phyloP scores from a whole-genome alignment of 2,888 invertebrate species.

The Synanthedon formicaeformis region DNA sequence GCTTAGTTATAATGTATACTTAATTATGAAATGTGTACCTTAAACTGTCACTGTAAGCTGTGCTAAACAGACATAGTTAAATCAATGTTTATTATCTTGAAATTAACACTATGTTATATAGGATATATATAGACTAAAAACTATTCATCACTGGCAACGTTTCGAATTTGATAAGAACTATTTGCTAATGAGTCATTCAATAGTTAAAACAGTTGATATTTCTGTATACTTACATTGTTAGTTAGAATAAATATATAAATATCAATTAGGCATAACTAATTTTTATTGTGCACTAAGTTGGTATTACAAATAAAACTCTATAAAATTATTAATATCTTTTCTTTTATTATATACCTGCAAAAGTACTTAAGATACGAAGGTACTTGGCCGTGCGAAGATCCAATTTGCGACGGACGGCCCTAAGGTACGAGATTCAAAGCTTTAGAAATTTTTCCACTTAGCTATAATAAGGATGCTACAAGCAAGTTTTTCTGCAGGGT shows the following conservation, averaged over 20 bases:
- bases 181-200: constrained; percentile 12
- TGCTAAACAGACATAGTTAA: constrained; percentile 14
- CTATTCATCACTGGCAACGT: constrained; percentile 20
- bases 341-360: not conserved
- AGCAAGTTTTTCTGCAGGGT: too few relatives aligned
- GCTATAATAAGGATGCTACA: too few relatives aligned
- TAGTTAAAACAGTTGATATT: constrained; percentile 31
- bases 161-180: constrained; percentile 31
- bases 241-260: constrained; percentile 43
- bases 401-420: too few relatives aligned
- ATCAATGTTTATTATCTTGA: constrained; percentile 13
- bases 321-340: constrained; percentile 4
- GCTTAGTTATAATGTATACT: constrained; percentile 4
- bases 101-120: constrained; percentile 13
- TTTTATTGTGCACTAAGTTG: constrained; percentile 41
- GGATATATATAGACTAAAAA: constrained; percentile 4
- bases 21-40: constrained; percentile 9
- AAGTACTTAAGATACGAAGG: too few relatives aligned
- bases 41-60: constrained; percentile 13
- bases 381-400: too few relatives aligned
- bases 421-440: too few relatives aligned
- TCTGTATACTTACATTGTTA: constrained; percentile 27
- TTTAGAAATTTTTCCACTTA: too few relatives aligned
- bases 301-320: constrained; percentile 35
- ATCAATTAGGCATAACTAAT: constrained; percentile 42